phyloP scores from a whole-genome alignment of 2,888 invertebrate genomes.

The Colletes collaris region DNA sequence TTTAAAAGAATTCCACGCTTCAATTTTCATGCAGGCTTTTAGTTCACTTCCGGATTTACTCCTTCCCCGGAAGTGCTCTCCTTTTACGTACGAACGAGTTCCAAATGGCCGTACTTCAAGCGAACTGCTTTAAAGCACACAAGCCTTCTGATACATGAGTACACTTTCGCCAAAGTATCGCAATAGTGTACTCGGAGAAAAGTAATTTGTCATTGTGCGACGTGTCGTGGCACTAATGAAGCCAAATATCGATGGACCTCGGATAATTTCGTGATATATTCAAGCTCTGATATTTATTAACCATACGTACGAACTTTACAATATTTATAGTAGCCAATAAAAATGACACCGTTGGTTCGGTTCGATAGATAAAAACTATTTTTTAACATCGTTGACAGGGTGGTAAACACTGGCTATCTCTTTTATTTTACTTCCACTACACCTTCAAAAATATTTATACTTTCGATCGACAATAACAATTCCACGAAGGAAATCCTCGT shows the following conservation, averaged over 20 bases:
- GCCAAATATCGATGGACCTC: not conserved
- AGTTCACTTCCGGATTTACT: conserved; percentile 54
- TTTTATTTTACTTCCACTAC: too few relatives aligned
- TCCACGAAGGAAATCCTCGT: too few relatives aligned
- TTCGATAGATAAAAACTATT: too few relatives aligned
- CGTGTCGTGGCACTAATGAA: not conserved
- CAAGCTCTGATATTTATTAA: not conserved
- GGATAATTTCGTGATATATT: not conserved
- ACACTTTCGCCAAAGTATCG: conserved; percentile 20
- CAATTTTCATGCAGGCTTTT: conserved; percentile 59
- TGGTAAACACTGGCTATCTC: too few relatives aligned
- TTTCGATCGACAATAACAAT: not conserved
- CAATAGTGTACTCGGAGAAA: conserved; percentile 29
- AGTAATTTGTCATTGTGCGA: conserved; percentile 37
- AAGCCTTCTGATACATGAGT: conserved; percentile 26
- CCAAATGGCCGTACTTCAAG: conserved; percentile 54
- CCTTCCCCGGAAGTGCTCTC: conserved; percentile 52
- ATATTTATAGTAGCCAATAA: too few relatives aligned
- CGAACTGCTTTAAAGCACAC: conserved; percentile 41
- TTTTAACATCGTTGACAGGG: too few relatives aligned
- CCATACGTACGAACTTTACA: not conserved
- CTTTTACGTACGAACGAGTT: conserved; percentile 44
- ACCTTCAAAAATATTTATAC: too few relatives aligned
- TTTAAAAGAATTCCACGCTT: conserved; percentile 45
- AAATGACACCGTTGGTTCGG: too few relatives aligned